Evolutionary conservation across 2,113 vertebrate genomes (phyloP), one percentile per base, ranked within the genome.

Genomic region (Silurus asotus): DNA sequence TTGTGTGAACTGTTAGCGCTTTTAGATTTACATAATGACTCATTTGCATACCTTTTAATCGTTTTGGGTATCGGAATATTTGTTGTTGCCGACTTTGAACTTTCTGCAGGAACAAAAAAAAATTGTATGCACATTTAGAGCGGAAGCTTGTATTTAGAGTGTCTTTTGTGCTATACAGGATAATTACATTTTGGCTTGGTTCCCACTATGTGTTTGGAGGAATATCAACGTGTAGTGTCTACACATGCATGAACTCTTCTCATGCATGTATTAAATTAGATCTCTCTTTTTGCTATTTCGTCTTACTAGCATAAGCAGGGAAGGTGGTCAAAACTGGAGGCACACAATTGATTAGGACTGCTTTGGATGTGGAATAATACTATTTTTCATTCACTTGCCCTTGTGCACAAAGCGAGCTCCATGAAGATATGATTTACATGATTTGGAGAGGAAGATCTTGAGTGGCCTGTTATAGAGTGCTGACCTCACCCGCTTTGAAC

Each of bases 201-300:
- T 65, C 61, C 80, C 61, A 65, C 48, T n/a, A 53, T 82, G 80
- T 45, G 65, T 82, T 82, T 65, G 80, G 80, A 65, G 20, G 48
- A 82, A 64, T 82, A 82, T 65, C 61, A 82, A 81, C 64, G 79
- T 81, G 59, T 65, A 51, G 79, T 11, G 79, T 64, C 20, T 64
- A 28, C 59, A 64, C 37, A 51, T 8, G 79, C 58, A 81, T 62
- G 28, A 62, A 81, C 62, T 81, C 23, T 81, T 62, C 79, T 64
- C 58, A n/a, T 64, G 79, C 58, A 14, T 48, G 11, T 48, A 62
- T 81, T 1, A 25, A 48, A 61, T 62, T 62, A 45, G 79, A 62
- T 81, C 48, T 81, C 58, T 65, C 6, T 49, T 15, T 81, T 64
- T 64, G 11, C 37, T 51, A 37, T 25, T 51, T 6, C 8, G 59